phyloP scores from a whole-genome alignment of 2,888 invertebrate genomes.

The Anarsia innoxiella region DNA sequence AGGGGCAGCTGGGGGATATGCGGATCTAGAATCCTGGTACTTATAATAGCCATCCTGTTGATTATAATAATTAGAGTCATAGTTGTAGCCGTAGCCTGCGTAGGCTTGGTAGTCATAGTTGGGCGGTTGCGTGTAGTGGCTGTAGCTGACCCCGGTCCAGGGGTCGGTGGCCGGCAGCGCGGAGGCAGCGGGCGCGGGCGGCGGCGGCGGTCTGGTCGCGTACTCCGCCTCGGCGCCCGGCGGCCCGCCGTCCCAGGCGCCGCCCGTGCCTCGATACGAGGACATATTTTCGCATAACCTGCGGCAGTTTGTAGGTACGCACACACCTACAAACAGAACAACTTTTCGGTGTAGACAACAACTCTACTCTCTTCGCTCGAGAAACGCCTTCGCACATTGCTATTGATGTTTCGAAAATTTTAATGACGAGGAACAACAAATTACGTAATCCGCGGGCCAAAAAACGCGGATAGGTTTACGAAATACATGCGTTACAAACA shows the following conservation, averaged over 20 bases:
- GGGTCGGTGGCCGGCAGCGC: slow-evolving; percentile 60
- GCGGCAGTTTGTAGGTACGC: slow-evolving; percentile 75
- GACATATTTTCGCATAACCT: slow-evolving; percentile 74
- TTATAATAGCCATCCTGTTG: slow-evolving; percentile 35
- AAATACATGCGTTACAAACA: slow-evolving; percentile 39
- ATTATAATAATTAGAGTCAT: slow-evolving; percentile 51
- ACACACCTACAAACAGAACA: slow-evolving; percentile 81
- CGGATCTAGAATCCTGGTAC: slow-evolving; percentile 31
- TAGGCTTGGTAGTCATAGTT: slow-evolving; percentile 54
- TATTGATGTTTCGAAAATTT: slow-evolving; percentile 49
- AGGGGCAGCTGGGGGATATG: slow-evolving; percentile 26
- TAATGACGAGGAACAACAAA: slow-evolving; percentile 62
- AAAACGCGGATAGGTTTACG: slow-evolving; percentile 32
- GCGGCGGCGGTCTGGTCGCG: slow-evolving; percentile 46
- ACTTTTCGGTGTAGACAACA: slow-evolving; percentile 79
- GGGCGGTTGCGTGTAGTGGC: slow-evolving; percentile 45
- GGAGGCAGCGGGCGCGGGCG: slow-evolving; percentile 39
- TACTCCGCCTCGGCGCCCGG: slow-evolving; percentile 72
- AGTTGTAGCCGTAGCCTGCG: slow-evolving; percentile 40
- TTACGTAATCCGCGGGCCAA: slow-evolving; percentile 65
- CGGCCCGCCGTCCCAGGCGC: slow-evolving; percentile 71
- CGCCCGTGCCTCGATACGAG: slow-evolving; percentile 53
- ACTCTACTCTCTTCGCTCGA: slow-evolving; percentile 54
- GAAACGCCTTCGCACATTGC: slow-evolving; percentile 44
- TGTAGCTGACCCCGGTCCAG: slow-evolving; percentile 67